Evolutionary conservation across 2,113 vertebrate species (phyloP).

Genomic region (Elachura formosa): DNA sequence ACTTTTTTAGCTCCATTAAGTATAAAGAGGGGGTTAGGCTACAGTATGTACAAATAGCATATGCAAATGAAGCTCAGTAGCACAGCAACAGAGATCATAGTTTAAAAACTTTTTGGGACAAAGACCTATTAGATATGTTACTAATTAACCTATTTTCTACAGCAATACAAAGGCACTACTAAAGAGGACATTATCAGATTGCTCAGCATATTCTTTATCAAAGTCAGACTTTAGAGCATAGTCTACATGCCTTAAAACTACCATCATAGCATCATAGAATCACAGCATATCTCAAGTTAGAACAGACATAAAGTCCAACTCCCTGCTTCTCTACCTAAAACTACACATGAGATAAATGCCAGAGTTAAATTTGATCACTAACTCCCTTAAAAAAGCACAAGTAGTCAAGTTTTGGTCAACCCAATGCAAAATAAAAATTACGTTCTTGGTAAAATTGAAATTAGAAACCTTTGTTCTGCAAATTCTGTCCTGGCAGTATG

Average conservation of each 20-base stretch:
- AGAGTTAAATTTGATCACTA: slow-evolving; percentile 34
- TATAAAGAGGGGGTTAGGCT: neutral
- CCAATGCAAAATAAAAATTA: slow-evolving; percentile 8
- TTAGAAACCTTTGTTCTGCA: neutral
- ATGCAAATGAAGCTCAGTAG: neutral
- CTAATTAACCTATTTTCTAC: neutral
- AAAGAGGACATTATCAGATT: neutral
- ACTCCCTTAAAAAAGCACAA: slow-evolving; percentile 29
- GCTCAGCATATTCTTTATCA: neutral
- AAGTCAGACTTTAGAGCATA: neutral
- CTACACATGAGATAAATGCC: neutral
- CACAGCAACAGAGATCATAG: neutral
- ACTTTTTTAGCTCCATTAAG: neutral
- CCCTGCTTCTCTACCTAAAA: neutral
- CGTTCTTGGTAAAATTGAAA: slow-evolving; percentile 37
- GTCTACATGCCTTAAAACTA: slow-evolving; percentile 28
- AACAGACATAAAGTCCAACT: neutral
- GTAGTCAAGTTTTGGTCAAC: neutral
- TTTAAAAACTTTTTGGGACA: neutral
- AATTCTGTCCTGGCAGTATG: neutral
- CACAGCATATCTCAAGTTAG: neutral
- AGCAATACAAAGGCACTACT: neutral
- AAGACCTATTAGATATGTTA: neutral
- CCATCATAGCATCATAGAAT: neutral
- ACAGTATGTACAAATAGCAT: neutral